Percentiles rank a stretch among this genome's conserved stretches.
These are phyloP conservation scores for Dicerorhinus sumatrensis DNA, from an alignment of 2,113 vertebrate genomes.

Conservation along the genomic window DNA sequence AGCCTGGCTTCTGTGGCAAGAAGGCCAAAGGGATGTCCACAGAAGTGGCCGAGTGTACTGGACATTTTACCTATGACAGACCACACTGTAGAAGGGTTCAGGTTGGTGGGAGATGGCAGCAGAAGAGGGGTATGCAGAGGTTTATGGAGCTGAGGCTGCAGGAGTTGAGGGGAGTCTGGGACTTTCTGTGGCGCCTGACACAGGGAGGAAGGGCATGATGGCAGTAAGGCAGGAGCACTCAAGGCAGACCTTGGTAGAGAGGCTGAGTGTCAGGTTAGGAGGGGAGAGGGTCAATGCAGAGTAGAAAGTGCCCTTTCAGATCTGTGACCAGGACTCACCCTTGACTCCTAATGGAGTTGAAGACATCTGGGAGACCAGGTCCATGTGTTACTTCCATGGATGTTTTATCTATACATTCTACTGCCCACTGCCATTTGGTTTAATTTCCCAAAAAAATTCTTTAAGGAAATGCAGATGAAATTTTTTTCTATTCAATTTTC, in stretches of 20 bases:
- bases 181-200: not conserved
- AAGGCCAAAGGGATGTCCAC: not conserved
- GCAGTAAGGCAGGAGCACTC: not conserved
- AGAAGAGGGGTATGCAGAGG: not conserved
- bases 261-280: not conserved
- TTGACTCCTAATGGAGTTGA: not conserved
- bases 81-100: not conserved
- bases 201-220: not conserved
- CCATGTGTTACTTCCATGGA: rapidly evolving
- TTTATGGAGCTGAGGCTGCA: rapidly evolving
- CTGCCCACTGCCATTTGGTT: not conserved
- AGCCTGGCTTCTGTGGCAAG: not conserved
- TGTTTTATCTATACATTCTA: not conserved
- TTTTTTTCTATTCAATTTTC: not conserved
- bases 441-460: not conserved
- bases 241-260: not conserved
- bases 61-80: not conserved
- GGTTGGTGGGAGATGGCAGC: not conserved
- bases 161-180: not conserved
- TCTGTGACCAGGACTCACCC: not conserved
- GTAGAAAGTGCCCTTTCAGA: not conserved
- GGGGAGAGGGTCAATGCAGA: not conserved
- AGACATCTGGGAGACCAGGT: not conserved
- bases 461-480: not conserved
- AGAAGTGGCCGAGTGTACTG: not conserved